Evolutionary conservation across 2,797 vertebrate genomes (phyloP), one percentile per base, ranked within the genome.

Genomic region (Telmatherina bonti): DNA sequence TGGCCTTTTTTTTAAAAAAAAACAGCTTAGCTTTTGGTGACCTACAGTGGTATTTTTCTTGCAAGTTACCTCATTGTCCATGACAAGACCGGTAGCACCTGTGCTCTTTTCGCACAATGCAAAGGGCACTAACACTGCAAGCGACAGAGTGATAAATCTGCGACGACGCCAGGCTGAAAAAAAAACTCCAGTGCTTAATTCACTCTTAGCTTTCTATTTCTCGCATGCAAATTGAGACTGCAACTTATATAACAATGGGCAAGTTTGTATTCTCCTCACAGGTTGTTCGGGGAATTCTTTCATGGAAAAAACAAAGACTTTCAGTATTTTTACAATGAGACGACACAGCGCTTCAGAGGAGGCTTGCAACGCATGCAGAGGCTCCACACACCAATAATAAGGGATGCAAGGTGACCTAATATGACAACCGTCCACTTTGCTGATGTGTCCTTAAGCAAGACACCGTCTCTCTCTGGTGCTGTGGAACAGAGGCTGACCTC

Each of bases 361-460:
- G 24, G 22, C 45, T 20, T n/a, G 43, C 24, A 20, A 22, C 56
- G 13, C 71, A 72, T 52, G 54, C 61, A 26, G 67, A 24, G 57
- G 62, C 67, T 74, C 20, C 45, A 0, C 58, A 69, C 38, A 64
- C 2, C 6, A 54, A 56, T 60, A 63, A 52, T 29, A 9, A 49
- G 41, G 10, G 45, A 67, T 36, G 64, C 43, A 67, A 81, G 74
- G 73, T 84, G 80, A 84, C 76, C 76, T 15, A 9, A 43, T 59
- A 68, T n/a, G 62, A 73, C 71, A 67, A 58, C 35, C 62, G 30
- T 56, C 67, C 72, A 36, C 63, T 53, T 45, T 73, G 73, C 61
- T 68, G 54, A 60, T 41, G 74, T 82, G 72, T 82, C 77, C 73
- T 79, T 69, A 68, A 78, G 76, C 84, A 83, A 82, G 56, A 68